Percentiles rank a stretch among this genome's conserved stretches.
phyloP scores from a whole-genome alignment of 2,888 invertebrate species.

The Psococerastis gibbosa region DNA sequence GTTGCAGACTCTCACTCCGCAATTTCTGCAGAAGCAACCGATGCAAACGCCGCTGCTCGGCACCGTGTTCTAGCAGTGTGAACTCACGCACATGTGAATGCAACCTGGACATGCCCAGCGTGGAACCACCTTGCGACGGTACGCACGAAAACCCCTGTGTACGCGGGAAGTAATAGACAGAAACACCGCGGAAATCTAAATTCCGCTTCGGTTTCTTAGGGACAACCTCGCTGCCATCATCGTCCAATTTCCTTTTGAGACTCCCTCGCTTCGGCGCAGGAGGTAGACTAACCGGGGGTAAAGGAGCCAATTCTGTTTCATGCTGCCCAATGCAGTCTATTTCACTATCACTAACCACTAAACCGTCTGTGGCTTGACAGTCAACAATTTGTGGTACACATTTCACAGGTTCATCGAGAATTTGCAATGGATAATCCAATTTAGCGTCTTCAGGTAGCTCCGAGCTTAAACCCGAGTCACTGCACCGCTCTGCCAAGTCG shows the following conservation, averaged over 20 bases:
- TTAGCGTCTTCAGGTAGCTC: slow-evolving; percentile 39
- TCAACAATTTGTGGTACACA: neutral
- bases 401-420: neutral
- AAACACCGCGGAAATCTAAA: slow-evolving; percentile 79
- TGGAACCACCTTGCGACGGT: slow-evolving; percentile 74
- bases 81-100: slow-evolving; percentile 55
- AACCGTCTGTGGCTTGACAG: neutral
- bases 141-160: slow-evolving; percentile 84
- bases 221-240: slow-evolving; percentile 21
- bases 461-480: slow-evolving; percentile 65
- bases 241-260: slow-evolving; percentile 41
- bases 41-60: slow-evolving; percentile 73
- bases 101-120: slow-evolving; percentile 62
- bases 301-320: slow-evolving; percentile 17
- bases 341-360: neutral
- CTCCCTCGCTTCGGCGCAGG: slow-evolving; percentile 33
- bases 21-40: slow-evolving; percentile 57
- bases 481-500: slow-evolving; percentile 33
- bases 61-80: slow-evolving; percentile 69
- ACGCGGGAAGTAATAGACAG: slow-evolving; percentile 87
- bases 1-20: slow-evolving; percentile 34
- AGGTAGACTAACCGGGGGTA: slow-evolving; percentile 18
- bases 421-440: neutral
- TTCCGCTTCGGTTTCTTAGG: slow-evolving; percentile 46
- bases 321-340: slow-evolving; percentile 20